Base-by-base conservation (phyloP, 2,113 vertebrate genomes). In the Piaya cayana region DNA sequence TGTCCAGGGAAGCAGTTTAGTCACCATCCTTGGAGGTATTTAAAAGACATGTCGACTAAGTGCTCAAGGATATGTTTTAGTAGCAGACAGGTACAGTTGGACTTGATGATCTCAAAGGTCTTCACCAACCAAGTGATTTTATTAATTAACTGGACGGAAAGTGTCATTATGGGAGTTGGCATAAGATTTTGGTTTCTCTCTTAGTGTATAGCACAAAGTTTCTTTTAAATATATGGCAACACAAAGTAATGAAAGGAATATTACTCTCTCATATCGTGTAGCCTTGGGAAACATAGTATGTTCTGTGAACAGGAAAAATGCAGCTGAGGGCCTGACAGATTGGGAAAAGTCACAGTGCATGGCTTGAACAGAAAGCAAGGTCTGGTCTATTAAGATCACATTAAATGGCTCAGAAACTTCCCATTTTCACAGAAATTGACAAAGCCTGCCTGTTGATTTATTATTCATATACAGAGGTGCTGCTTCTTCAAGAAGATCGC, bases 321-420 rank as follows among this genome's bases (percentile, higher is more conserved):
- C 53, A 78, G n/a, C 47, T 30, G 4, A 86, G 39, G 52, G 34
- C 47, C 71, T 63, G 60, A 52, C 58, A 1, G 11, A 77, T 3
- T 77, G 88, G 60, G 62, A 21, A 85, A 86, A 79, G 52, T 94
- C 93, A 94, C 55, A 49, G 65, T 53, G 89, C 58, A 69, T 72
- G 77, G 55, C 59, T 13, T 23, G 26, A 75, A 77, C 9, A 58
- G 83, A 96, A 91, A 94, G 65, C 91, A 92, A 94, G 36, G 29
- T 29, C 72, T 59, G 12, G 25, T 90, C 80, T 97, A 69, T 94
- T 97, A 96, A 96, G 93, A 86, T 96, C 93, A 39, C 82, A 95
- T 97, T 95, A 97, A 97, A 97, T 92, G 92, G 83, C 86, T 97
- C 95, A 96, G 80, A 92, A 74, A 95, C 68, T 97, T 97, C 49